These are phyloP conservation scores for Callospermophilus lateralis DNA, from an alignment of 2,113 vertebrate species.

Conservation along the genomic window DNA sequence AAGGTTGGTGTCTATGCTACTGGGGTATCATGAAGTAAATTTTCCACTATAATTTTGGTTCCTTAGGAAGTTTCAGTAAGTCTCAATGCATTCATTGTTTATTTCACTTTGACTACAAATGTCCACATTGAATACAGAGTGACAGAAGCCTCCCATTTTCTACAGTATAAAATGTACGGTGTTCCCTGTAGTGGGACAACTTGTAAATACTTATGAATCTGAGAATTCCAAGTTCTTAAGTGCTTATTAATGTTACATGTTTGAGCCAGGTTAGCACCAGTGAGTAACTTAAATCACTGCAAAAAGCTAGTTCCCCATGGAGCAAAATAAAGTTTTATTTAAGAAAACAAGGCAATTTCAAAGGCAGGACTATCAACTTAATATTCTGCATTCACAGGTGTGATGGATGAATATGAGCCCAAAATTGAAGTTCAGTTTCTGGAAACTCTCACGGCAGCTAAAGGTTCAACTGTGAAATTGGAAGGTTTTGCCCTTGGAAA, in stretches of 20 bases:
- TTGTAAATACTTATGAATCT: neutral
- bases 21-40: slow-evolving; percentile 5
- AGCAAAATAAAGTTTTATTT: neutral
- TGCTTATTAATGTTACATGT: neutral
- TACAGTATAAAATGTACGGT: neutral
- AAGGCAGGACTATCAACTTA: neutral
- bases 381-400: slow-evolving; percentile 88
- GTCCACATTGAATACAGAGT: neutral
- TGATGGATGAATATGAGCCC: slow-evolving; percentile 98
- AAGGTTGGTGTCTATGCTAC: neutral
- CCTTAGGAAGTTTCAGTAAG: neutral
- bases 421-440: slow-evolving; percentile 99
- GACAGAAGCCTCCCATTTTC: neutral
- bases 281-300: neutral
- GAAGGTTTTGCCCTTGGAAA: slow-evolving; percentile 98
- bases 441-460: slow-evolving; percentile 94
- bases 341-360: neutral
- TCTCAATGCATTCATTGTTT: neutral
- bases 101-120: slow-evolving; percentile 9
- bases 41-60: neutral
- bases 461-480: slow-evolving; percentile 94
- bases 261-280: neutral
- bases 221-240: neutral
- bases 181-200: neutral
- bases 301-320: neutral